A percentile compares a stretch with the other conserved stretches of the same genome.
These are phyloP conservation scores for Dinothrombium tinctorium DNA, from an alignment of 1,140 invertebrate genomes.

Conservation along the genomic window DNA sequence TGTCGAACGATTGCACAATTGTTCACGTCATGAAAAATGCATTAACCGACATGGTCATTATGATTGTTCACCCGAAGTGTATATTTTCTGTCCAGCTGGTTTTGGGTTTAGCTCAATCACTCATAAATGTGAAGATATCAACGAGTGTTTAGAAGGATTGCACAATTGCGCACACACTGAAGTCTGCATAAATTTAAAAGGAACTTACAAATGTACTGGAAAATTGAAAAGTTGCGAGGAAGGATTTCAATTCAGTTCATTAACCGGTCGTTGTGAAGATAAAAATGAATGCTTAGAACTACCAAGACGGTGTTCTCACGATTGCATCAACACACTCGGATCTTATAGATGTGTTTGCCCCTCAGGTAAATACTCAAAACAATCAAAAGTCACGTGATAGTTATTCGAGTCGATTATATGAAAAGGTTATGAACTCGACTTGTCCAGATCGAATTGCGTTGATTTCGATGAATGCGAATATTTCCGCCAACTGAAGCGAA, in stretches of 20 bases:
- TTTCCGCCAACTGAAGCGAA: too few species aligned
- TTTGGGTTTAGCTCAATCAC: background rate
- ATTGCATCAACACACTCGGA: too few species aligned
- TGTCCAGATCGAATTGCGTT: too few species aligned
- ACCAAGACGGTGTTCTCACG: conserved; percentile 30
- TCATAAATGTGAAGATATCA: conserved; percentile 43
- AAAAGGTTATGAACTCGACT: too few species aligned
- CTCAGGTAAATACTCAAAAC: too few species aligned
- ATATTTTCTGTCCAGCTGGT: background rate
- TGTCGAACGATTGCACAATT: conserved; percentile 48
- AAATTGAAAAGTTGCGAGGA: conserved; percentile 30
- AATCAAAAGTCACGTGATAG: too few species aligned
- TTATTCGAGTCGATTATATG: too few species aligned
- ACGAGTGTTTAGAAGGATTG: conserved; percentile 59
- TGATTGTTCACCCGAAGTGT: too few species aligned
- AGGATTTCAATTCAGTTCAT: background rate
- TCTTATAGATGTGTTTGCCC: too few species aligned
- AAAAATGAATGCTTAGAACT: conserved; percentile 37
- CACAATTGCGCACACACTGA: conserved; percentile 58
- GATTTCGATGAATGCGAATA: too few species aligned
- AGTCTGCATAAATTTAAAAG: conserved; percentile 55
- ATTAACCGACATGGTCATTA: too few species aligned
- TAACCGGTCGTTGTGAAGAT: conserved; percentile 18
- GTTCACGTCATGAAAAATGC: conserved; percentile 45
- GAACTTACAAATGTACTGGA: conserved; percentile 48